Evolutionary conservation across 2,113 vertebrate species (phyloP).

Genomic region (Strix uralensis): DNA sequence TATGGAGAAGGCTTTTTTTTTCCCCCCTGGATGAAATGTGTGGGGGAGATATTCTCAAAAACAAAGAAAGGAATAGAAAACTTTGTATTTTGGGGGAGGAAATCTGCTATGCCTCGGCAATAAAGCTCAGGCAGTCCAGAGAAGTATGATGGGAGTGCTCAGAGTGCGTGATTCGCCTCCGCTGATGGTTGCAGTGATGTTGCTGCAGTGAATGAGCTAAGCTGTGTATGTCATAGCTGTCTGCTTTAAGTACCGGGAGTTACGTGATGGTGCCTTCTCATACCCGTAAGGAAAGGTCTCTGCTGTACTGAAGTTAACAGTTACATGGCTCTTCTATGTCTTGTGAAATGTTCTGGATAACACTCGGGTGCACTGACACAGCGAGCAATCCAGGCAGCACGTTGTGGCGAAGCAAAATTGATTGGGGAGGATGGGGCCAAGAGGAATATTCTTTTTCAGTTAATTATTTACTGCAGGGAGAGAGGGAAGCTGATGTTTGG

Average conservation of each 20-base stretch:
- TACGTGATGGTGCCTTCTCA: background rate
- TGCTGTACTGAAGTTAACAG: background rate
- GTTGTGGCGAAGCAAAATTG: background rate
- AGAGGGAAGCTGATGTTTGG: background rate
- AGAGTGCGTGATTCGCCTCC: background rate
- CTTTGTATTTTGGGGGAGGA: background rate
- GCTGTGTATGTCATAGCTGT: background rate
- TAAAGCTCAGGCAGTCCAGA: background rate
- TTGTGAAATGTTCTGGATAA: background rate
- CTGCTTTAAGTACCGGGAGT: background rate
- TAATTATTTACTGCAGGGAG: slow-evolving; percentile 44
- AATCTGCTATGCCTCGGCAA: background rate
- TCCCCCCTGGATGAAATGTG: background rate
- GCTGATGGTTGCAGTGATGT: background rate
- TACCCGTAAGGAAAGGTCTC: background rate
- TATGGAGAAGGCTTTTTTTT: background rate
- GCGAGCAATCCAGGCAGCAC: background rate
- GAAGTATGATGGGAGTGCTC: background rate
- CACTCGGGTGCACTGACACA: background rate
- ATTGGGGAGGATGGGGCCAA: background rate
- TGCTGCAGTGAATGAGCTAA: slow-evolving; percentile 40
- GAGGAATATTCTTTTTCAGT: slow-evolving; percentile 9
- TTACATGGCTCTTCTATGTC: background rate
- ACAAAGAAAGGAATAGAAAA: background rate
- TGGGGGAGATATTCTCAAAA: background rate